phyloP scores from a whole-genome alignment of 2,888 invertebrate genomes.

The Caenorhabditis afra region DNA sequence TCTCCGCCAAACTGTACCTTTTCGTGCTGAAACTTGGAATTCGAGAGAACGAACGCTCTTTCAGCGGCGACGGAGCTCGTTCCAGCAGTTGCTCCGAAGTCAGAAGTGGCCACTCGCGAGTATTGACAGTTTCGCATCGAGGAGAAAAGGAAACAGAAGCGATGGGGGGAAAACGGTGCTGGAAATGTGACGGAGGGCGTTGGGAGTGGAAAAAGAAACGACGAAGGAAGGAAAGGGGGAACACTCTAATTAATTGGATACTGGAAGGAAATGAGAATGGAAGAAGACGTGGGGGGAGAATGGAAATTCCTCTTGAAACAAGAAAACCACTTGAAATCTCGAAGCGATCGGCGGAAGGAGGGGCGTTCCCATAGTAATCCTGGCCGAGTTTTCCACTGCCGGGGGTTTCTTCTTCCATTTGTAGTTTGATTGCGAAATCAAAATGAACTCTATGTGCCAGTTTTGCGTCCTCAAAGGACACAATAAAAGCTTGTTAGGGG shows the following conservation, averaged over 20 bases:
- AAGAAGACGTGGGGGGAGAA: neutral
- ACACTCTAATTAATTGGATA: slow-evolving; percentile 52
- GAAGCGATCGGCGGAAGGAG: too few species aligned
- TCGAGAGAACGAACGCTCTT: neutral
- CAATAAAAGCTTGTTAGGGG: neutral
- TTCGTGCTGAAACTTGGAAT: slow-evolving; percentile 31
- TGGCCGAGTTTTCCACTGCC: too few species aligned
- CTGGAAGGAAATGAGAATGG: neutral
- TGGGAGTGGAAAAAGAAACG: slow-evolving; percentile 4
- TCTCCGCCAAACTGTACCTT: slow-evolving; percentile 9
- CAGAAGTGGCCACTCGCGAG: slow-evolving; percentile 47
- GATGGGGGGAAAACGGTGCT: neutral
- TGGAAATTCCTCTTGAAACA: neutral
- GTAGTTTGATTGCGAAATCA: neutral
- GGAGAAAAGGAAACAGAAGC: neutral
- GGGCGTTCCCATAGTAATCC: too few species aligned
- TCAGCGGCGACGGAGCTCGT: neutral
- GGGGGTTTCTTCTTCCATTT: too few species aligned
- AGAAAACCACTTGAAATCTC: neutral
- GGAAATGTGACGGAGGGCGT: too few species aligned
- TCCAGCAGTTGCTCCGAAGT: slow-evolving; percentile 3
- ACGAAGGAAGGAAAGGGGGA: slow-evolving; percentile 3
- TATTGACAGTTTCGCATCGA: slow-evolving; percentile 44
- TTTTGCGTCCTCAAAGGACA: slow-evolving; percentile 5
- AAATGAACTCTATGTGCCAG: neutral